Percentiles rank a stretch among this genome's conserved stretches.
These are phyloP conservation scores for Epinephelus lanceolatus DNA, from an alignment of 2,113 vertebrate species.

Conservation along the genomic window DNA sequence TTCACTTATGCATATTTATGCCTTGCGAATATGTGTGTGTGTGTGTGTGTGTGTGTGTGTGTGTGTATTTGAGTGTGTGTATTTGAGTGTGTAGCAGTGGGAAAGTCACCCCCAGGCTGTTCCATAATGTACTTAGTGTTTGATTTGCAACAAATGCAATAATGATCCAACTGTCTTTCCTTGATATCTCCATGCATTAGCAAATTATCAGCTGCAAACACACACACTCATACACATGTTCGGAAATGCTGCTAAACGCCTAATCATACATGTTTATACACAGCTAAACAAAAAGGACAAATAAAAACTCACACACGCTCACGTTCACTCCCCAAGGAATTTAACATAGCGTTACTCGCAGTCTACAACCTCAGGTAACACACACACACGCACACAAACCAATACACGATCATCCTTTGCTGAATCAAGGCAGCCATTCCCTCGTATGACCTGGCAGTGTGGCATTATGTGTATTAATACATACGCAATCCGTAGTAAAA, in stretches of 20 bases:
- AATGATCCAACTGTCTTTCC: constrained; percentile 22
- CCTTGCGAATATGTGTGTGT: not conserved
- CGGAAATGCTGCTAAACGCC: not conserved
- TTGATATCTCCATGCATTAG: not conserved
- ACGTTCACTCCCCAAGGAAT: not conserved
- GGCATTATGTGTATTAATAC: not conserved
- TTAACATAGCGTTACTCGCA: not conserved
- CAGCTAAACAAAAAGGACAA: not conserved
- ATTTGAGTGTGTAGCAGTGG: constrained; percentile 17
- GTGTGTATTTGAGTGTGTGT: constrained; percentile 27
- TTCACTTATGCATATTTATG: constrained; percentile 58
- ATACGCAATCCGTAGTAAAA: not conserved
- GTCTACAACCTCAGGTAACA: not conserved
- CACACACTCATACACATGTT: no score
- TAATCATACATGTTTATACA: not conserved
- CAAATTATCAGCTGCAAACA: not conserved
- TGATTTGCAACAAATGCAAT: constrained; percentile 27
- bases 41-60: constrained; percentile 45
- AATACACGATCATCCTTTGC: not conserved
- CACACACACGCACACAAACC: not conserved
- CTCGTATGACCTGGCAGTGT: not conserved
- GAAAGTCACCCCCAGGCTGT: constrained; percentile 27
- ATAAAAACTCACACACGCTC: not conserved
- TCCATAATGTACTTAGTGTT: constrained; percentile 17
- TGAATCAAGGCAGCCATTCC: constrained; percentile 9